These are phyloP conservation scores for Eupithecia centaureata DNA, from an alignment of 2,888 invertebrate species.

Conservation along the genomic window DNA sequence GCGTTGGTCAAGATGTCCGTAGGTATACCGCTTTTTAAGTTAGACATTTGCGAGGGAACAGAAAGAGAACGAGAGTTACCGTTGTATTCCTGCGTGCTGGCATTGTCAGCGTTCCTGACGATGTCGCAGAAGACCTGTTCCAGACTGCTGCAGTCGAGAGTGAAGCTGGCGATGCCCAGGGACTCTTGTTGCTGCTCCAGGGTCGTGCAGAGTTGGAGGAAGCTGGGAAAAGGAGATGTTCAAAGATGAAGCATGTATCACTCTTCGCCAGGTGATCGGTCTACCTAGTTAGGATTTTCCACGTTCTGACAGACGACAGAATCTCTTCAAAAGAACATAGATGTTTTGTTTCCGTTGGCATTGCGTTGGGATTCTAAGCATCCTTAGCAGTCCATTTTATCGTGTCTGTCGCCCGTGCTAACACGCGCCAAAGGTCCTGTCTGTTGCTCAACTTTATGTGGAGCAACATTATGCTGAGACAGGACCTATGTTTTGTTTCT, in stretches of 20 bases:
- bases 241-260: neutral
- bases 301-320: neutral
- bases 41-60: no score
- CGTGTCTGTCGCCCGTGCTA: no score
- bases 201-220: conserved; percentile 69
- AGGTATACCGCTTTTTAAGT: no score
- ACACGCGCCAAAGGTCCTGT: no score
- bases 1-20: no score
- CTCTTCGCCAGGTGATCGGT: neutral
- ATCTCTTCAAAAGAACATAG: neutral
- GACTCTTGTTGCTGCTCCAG: conserved; percentile 75
- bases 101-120: conserved; percentile 69
- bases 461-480: no score
- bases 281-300: neutral
- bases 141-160: conserved; percentile 85
- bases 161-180: conserved; percentile 76
- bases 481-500: no score
- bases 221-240: conserved; percentile 56
- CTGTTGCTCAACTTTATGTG: no score
- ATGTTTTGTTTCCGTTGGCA: neutral
- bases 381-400: neutral
- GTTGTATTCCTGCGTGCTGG: conserved; percentile 45
- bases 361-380: neutral
- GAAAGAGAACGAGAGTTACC: conserved; percentile 43
- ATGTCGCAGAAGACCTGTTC: conserved; percentile 86